Conservation (phyloP, 1,140 invertebrate species). For the Trachymyrmex septentrionalis region DNA sequence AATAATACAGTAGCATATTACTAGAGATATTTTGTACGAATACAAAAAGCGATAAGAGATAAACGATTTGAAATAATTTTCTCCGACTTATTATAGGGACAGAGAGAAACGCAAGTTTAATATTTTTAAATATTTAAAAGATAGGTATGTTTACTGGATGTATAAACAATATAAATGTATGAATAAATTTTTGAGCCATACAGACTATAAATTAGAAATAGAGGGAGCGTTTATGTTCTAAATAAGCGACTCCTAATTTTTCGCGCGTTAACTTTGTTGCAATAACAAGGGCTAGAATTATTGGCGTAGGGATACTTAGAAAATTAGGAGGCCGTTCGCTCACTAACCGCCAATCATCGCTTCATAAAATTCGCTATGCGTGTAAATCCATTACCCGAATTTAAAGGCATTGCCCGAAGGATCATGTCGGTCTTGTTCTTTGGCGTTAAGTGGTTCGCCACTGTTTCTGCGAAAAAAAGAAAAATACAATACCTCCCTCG, state of each 20-base stretch:
- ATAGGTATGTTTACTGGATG: background rate
- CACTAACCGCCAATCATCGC: conserved; percentile 53
- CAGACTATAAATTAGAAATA: conserved; percentile 18
- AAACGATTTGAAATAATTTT: background rate
- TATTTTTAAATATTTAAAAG: conserved; percentile 2
- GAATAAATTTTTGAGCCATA: background rate
- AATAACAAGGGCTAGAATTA: conserved; percentile 53
- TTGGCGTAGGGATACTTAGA: conserved; percentile 17
- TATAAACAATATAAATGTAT: background rate
- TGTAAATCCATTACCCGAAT: conserved; percentile 38
- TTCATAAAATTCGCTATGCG: conserved; percentile 54
- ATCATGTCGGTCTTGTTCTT: background rate
- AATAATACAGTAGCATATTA: background rate
- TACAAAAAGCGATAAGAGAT: background rate
- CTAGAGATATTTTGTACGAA: background rate
- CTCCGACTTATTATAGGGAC: background rate
- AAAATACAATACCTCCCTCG: background rate
- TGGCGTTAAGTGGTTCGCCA: background rate
- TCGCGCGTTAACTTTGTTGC: conserved; percentile 22
- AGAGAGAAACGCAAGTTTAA: background rate
- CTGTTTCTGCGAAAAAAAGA: conserved; percentile 22
- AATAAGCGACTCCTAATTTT: conserved; percentile 21
- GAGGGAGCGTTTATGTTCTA: background rate
- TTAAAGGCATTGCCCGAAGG: conserved; percentile 15
- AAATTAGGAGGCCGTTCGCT: conserved; percentile 31